Conservation (phyloP, 2,797 vertebrate genomes). For the Pangasius macronema region DNA sequence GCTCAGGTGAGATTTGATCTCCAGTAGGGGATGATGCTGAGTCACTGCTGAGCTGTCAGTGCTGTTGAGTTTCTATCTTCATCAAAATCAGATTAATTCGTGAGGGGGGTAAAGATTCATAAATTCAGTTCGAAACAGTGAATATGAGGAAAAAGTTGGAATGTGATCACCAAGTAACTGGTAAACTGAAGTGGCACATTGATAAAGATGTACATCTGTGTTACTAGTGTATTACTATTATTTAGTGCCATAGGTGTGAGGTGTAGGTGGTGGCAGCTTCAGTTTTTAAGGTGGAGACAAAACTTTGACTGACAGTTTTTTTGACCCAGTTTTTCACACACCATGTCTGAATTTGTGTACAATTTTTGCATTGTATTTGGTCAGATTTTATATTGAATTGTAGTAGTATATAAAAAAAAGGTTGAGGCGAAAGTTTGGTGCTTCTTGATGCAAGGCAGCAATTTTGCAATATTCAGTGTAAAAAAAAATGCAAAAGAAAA, state of each 20-base stretch:
- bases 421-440: too few relatives aligned
- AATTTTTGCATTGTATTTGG: background rate
- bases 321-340: background rate
- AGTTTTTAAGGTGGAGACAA: background rate
- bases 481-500: background rate
- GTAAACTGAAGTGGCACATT: background rate
- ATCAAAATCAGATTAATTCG: background rate
- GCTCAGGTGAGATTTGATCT: background rate
- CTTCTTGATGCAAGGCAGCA: background rate
- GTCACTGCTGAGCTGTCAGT: background rate
- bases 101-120: background rate
- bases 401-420: background rate
- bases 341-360: background rate
- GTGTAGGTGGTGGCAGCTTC: background rate
- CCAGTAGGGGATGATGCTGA: slow-evolving; percentile 58
- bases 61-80: background rate
- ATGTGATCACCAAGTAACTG: too few relatives aligned
- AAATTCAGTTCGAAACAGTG: background rate
- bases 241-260: background rate
- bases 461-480: background rate
- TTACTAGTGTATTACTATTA: background rate
- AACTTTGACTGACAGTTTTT: background rate
- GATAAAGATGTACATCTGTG: background rate
- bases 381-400: background rate
- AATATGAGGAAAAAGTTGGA: background rate